Base-by-base conservation (phyloP, 2,888 invertebrate species). In the Spodoptera exigua region DNA sequence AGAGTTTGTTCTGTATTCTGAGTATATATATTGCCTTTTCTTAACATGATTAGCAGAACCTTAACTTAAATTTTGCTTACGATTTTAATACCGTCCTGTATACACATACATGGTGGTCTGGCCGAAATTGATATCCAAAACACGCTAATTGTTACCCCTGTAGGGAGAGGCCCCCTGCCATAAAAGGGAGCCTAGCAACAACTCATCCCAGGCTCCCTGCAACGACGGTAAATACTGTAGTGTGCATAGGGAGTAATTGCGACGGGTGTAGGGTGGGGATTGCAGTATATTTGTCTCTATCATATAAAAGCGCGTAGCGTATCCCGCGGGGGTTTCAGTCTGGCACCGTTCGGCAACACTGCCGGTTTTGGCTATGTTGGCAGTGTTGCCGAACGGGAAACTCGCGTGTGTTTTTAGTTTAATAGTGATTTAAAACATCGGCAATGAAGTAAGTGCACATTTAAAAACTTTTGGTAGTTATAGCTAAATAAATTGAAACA, bases 41-140 rank as follows among this genome's bases (percentile, higher is more conserved):
- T n/a, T n/a, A n/a, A n/a, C n/a, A n/a, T n/a, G n/a, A n/a, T n/a
- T n/a, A n/a, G n/a, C n/a, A n/a, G n/a, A n/a, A n/a, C n/a, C n/a
- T n/a, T n/a, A n/a, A n/a, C n/a, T n/a, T n/a, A n/a, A n/a, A n/a
- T n/a, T n/a, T n/a, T n/a, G n/a, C n/a, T n/a, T n/a, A n/a, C n/a
- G n/a, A n/a, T n/a, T n/a, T n/a, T n/a, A n/a, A n/a, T n/a, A n/a
- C n/a, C n/a, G n/a, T n/a, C n/a, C n/a, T n/a, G n/a, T n/a, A n/a
- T n/a, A n/a, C n/a, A n/a, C n/a, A n/a, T n/a, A n/a, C n/a, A n/a
- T 2, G 2, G 2, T 3, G 18, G 39, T 39, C 16, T 39, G 39
- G 14, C 39, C 39, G 3, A 39, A 39, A 39, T 39, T 39, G 10
- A 39, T 39, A 39, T 39, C 39, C 39, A 39, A 39, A 39, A 10